Percentiles rank a stretch among this genome's conserved stretches.
These are phyloP conservation scores for Orthonyx spaldingii DNA, from an alignment of 2,113 vertebrate species.

Conservation along the genomic window DNA sequence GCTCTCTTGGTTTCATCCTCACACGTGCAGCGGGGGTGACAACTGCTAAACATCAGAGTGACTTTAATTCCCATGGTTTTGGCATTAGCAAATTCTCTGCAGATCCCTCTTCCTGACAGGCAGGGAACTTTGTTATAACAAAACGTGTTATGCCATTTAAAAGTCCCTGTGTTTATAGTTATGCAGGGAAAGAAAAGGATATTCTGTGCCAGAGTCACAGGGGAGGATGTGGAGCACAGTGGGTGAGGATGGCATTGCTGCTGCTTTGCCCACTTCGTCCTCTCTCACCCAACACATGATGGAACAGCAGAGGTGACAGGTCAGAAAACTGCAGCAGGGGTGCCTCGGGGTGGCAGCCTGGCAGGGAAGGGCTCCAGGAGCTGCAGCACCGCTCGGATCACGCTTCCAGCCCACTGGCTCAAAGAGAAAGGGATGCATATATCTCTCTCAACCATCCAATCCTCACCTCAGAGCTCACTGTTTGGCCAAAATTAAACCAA, in stretches of 20 bases:
- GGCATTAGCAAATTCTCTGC: background rate
- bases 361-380: accelerated
- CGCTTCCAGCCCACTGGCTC: background rate
- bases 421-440: background rate
- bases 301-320: background rate
- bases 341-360: background rate
- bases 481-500: background rate
- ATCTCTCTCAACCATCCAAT: background rate
- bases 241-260: accelerated
- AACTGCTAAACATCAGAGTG: background rate
- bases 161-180: background rate
- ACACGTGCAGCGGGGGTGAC: background rate
- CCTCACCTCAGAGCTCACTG: background rate
- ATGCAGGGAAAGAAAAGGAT: background rate
- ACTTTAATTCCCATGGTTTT: background rate
- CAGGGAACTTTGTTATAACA: background rate
- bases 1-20: background rate
- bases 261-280: background rate
- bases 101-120: background rate
- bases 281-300: accelerated
- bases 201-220: background rate
- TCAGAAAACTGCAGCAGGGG: background rate
- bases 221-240: background rate
- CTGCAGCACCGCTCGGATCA: background rate
- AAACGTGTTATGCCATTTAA: background rate